Evolutionary conservation across 2,888 invertebrate genomes (phyloP).

Genomic region (Oasisia sp.): DNA sequence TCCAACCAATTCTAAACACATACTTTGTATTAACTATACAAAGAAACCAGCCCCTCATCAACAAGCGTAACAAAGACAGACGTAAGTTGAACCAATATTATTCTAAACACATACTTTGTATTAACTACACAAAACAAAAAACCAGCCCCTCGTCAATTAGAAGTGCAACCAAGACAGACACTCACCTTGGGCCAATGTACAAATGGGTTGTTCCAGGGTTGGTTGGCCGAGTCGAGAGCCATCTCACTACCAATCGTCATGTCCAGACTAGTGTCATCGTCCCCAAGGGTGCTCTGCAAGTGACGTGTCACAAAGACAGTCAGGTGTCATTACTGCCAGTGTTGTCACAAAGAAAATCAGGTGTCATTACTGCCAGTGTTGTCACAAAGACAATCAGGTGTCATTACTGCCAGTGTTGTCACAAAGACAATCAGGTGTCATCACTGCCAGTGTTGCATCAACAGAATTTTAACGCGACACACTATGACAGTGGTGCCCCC

Average conservation of each 20-base stretch:
- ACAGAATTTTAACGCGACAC: no score
- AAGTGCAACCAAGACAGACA: constrained; percentile 26
- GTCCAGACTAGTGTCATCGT: constrained; percentile 27
- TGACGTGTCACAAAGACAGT: neutral
- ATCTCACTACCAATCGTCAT: neutral
- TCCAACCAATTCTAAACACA: no score
- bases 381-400: neutral
- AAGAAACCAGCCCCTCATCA: neutral
- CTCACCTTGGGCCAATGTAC: constrained; percentile 39
- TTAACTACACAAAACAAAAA: no score
- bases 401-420: neutral
- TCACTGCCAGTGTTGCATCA: neutral
- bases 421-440: no score
- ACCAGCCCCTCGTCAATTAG: neutral
- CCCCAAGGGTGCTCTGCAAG: constrained; percentile 24
- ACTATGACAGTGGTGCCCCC: no score
- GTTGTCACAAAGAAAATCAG: no score
- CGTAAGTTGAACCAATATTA: no score
- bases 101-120: no score
- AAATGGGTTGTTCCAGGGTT: constrained; percentile 29
- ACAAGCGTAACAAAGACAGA: constrained; percentile 28
- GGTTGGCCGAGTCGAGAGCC: neutral
- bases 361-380: neutral
- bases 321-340: neutral
- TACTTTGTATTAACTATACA: no score